Conservation (phyloP, 2,113 vertebrate genomes). For the Myodes glareolus region DNA sequence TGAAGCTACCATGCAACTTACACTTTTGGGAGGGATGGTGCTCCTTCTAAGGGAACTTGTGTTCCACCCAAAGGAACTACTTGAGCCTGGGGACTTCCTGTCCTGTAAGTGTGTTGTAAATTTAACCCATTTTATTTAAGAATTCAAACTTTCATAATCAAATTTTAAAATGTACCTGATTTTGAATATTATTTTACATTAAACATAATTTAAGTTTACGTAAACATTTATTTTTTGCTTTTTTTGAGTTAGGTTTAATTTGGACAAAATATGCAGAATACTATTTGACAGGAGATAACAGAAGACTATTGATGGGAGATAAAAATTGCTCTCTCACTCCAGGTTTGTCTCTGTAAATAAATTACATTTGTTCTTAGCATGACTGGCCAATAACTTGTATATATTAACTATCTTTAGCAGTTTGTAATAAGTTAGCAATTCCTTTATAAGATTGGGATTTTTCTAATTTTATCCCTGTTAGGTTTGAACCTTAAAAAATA, state of each 20-base stretch:
- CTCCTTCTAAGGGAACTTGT: neutral
- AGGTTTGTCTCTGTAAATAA: neutral
- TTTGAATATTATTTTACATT: neutral
- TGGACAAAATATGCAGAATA: neutral
- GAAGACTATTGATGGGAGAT: too few relatives aligned
- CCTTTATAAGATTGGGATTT: neutral
- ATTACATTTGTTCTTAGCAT: neutral
- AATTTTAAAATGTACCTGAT: neutral
- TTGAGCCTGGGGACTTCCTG: neutral
- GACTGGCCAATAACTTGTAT: neutral
- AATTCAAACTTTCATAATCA: neutral
- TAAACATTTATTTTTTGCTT: neutral
- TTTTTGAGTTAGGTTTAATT: neutral
- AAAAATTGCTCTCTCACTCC: neutral
- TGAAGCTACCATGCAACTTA: neutral
- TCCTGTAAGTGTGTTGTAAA: neutral
- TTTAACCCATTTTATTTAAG: neutral
- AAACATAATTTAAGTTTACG: neutral
- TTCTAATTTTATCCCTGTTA: neutral
- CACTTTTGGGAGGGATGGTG: neutral
- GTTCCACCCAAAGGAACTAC: neutral
- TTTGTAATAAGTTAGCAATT: neutral
- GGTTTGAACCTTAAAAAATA: neutral
- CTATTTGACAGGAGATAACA: too few relatives aligned
- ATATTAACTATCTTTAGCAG: neutral